Evolutionary conservation across 1,140 invertebrate species (phyloP), one percentile per base, ranked within the genome.

Genomic region (Drosophila baimaii): DNA sequence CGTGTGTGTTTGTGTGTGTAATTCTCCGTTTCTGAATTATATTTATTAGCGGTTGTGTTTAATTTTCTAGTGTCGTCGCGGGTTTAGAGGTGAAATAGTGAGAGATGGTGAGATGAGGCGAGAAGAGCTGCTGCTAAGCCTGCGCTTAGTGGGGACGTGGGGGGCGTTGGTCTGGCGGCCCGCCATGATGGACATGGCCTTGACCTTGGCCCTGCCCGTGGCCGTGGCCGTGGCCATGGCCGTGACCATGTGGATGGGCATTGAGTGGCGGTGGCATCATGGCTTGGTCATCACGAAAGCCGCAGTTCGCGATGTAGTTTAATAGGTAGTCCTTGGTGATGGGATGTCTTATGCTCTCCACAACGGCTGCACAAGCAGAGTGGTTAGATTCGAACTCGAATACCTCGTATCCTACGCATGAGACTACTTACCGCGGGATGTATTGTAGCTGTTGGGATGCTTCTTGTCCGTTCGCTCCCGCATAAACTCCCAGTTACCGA

Each of bases 391-490:
- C n/a, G n/a, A n/a, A n/a, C n/a, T n/a, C n/a, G n/a, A n/a, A n/a
- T n/a, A n/a, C n/a, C n/a, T n/a, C n/a, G n/a, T n/a, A n/a, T n/a
- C n/a, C n/a, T n/a, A n/a, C n/a, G 29, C 31, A 33, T 33, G 2
- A 33, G 5, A 10, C n/a, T 41, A 72, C 91, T 92, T 93, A 97
- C 97, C 94, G 62, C 92, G 84, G 23, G 97, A 98, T 7, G 98
- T 99, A 3, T 93, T 94, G 59, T 92, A 96, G 56, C 95, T 96
- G 93, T 99, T 99, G 2, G 99, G 98, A 93, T 96, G 98, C 2
- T 97, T 98, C 93, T 99, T 99, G 92, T 99, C 99, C 0, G 96
- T 98, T 85, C 99, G 94, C 92, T 98, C 97, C 54, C 98, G 94
- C 97, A 99, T 98, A 90, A 98, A 99, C 44, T 96, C 94, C 99